Evolutionary conservation across 2,888 invertebrate genomes (phyloP), one percentile per base, ranked within the genome.

Genomic region (Micoletzkya japonica): DNA sequence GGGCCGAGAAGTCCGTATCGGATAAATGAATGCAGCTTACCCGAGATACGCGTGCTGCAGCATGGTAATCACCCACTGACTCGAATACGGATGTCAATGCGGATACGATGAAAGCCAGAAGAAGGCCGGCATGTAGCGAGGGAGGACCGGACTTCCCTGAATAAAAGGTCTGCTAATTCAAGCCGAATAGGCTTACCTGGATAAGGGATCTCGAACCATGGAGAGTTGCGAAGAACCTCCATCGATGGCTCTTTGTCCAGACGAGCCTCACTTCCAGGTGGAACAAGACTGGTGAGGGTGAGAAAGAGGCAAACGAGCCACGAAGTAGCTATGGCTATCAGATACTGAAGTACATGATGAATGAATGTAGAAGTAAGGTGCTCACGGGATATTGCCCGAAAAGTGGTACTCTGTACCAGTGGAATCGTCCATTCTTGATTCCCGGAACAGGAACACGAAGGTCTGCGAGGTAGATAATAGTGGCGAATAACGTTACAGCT

Each of bases 51-150:
- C 88, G 83, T 14, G 94, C 92, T 1, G 93, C 92, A n/a, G 93
- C 93, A 67, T 93, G 92, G 87, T 94, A 94, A 86, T 94, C 93
- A 37, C 84, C 84, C 39, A 79, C 82, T 34, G 81, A 81, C 67
- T 84, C 84, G 73, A 84, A 82, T 7, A 84, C 81, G 0, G 82
- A 82, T 26, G 84, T 83, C 73, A 85, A 76, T 1, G 84, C 82
- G 14, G 84, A 84, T 0, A 84, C 77, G 49, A 83, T 71, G 72
- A 81, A 84, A 20, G 77, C 80, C 28, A 79, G 70, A 60, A 81
- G 78, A 28, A 84, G 79, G 20, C 81, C 81, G 24, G 72, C 75
- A 66, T 82, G 78, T 73, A 84, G 79, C 34, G 72, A 58, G 6
- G 84, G 84, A 17, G 76, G 54, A 17, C 84, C 84, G 72, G 80